Percentiles rank a stretch among this genome's conserved stretches.
Conservation (phyloP, 2,888 invertebrate species). For the Campopleginae sp. region DNA sequence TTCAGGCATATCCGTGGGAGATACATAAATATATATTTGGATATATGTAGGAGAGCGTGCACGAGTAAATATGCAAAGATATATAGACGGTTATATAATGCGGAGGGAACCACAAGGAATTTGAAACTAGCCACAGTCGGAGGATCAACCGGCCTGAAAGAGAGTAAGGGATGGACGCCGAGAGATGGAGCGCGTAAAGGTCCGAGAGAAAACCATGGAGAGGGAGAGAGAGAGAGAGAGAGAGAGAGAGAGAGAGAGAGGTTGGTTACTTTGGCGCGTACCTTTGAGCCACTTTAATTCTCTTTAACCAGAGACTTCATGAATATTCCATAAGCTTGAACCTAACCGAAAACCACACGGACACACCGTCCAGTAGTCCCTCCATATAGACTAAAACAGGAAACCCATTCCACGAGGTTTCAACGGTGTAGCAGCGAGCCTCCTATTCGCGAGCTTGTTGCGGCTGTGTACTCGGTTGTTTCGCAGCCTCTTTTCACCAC, state of each 20-base stretch:
- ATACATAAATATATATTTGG: background rate
- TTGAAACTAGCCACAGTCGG: constrained; percentile 63
- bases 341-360: constrained; percentile 77
- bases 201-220: constrained; percentile 49
- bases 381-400: constrained; percentile 59
- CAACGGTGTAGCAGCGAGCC: background rate
- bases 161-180: constrained; percentile 50
- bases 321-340: constrained; percentile 79
- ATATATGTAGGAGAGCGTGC: background rate
- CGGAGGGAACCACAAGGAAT: constrained; percentile 57
- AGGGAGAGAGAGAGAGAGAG: constrained; percentile 51
- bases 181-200: constrained; percentile 30
- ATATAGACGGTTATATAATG: constrained; percentile 30
- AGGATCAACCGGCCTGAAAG: constrained; percentile 57
- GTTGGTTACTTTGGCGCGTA: constrained; percentile 71
- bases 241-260: constrained; percentile 42
- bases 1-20: background rate
- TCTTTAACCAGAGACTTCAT: constrained; percentile 78
- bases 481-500: constrained; percentile 4
- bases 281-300: constrained; percentile 78
- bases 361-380: constrained; percentile 68
- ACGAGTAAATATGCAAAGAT: background rate
- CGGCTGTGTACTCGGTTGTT: constrained; percentile 39
- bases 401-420: background rate
- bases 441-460: constrained; percentile 16